Base-by-base conservation (phyloP, 2,113 vertebrate genomes). In the Odocoileus hemionus region DNA sequence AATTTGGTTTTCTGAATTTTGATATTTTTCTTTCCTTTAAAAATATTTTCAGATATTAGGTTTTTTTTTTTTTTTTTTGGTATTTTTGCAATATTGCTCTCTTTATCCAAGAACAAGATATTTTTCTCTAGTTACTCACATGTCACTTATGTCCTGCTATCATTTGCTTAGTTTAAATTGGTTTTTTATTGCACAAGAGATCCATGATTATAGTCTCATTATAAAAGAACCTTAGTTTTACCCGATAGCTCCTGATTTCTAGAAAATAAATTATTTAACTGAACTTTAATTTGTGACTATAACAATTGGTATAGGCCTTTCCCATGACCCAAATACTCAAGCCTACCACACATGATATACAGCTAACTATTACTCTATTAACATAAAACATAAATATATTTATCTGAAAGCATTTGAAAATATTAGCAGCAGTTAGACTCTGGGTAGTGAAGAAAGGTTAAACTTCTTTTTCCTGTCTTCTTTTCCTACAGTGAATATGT, bases 321-420 rank as follows among this genome's bases (percentile, higher is more conserved):
- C 60, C 60, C 50, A 7, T 30, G 55, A 88, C 55, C 58, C 67
- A 95, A 86, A 91, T 58, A 57, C 70, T 93, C 12, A 36, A 10
- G 11, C 70, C 84, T 74, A 16, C 39, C 50, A 76, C 8, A 86
- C 1, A 5, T 16, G 16, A 23, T 30, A 28, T 14, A 45, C 61
- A 82, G 70, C 30, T 55, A 90, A 93, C 55, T 17, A 36, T 12
- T 79, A 36, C 14, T 23, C 58, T 39, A 61, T 43, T 92, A 67
- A 43, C 6, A 1, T 43, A 95, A 93, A 95, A 94, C 6, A 57
- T 36, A 96, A 93, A 43, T 26, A 61, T 39, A 85, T 86, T 83
- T 94, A 83, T 89, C 74, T 54, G 54, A 93, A 96, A 84, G 86
- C 36, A 19, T 94, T 52, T 97, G 57, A 83, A 96, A 79, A 80